Percentiles rank a stretch among this genome's conserved stretches.
These are phyloP conservation scores for Tubiluchus corallicola DNA, from an alignment of 2,888 invertebrate species.

Conservation along the genomic window DNA sequence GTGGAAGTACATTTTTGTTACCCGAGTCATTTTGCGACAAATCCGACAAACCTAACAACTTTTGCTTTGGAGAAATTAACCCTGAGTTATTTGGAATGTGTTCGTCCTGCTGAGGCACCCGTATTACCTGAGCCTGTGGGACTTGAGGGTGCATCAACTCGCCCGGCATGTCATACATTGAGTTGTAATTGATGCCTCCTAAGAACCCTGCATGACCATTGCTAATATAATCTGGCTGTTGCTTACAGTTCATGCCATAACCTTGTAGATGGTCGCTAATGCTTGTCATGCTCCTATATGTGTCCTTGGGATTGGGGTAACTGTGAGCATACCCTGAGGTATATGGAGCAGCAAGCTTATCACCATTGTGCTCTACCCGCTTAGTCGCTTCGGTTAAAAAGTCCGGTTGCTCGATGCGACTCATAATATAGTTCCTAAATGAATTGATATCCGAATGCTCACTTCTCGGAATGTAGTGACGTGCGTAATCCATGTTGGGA, in stretches of 20 bases:
- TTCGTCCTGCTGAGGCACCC: no score
- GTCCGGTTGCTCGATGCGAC: conserved; percentile 3
- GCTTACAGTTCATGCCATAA: neutral
- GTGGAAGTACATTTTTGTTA: no score
- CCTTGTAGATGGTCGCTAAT: neutral
- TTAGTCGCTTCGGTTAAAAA: neutral
- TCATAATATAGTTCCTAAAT: neutral
- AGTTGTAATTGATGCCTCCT: no score
- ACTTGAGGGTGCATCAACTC: no score
- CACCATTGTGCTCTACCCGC: neutral
- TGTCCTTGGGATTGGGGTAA: neutral
- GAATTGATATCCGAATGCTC: neutral
- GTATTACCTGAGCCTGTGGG: no score
- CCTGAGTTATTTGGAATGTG: no score
- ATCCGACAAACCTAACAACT: no score
- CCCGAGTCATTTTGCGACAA: no score
- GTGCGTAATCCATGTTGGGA: neutral
- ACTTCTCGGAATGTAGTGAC: neutral
- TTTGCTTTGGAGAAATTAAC: no score
- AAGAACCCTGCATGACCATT: no score
- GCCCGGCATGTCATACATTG: no score
- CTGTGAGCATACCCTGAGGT: neutral
- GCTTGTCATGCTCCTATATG: neutral
- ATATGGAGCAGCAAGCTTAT: neutral
- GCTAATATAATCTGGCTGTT: neutral